phyloP scores from a whole-genome alignment of 92 coral and sea anemone species.

The Plumapathes pennacea region DNA sequence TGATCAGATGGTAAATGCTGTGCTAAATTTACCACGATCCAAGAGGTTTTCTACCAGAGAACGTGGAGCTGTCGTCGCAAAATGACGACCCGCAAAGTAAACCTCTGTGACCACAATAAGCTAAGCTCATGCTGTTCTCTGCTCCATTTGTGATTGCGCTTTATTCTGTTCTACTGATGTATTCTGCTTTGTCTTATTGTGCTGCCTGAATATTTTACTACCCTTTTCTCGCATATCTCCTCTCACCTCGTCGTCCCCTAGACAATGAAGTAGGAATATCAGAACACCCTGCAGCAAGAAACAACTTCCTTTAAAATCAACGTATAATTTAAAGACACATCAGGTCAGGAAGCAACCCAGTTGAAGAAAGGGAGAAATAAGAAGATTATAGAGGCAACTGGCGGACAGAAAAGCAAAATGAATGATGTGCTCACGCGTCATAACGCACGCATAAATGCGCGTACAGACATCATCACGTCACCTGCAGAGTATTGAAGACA shows the following conservation, averaged over 20 bases:
- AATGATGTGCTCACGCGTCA: not conserved
- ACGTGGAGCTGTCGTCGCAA: no score
- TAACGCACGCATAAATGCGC: not conserved
- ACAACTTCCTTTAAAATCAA: not conserved
- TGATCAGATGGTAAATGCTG: no score
- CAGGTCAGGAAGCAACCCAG: not conserved
- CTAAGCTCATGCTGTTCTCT: no score
- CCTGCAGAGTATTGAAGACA: conserved; percentile 73
- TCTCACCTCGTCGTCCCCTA: conserved; percentile 89
- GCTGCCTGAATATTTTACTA: not conserved
- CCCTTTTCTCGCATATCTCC: not conserved
- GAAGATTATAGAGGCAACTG: no score
- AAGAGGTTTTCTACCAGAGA: no score
- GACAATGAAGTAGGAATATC: conserved; percentile 86
- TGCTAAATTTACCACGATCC: no score
- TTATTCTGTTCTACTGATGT: no score
- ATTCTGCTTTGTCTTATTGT: no score
- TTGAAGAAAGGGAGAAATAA: not conserved
- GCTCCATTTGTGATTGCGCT: no score
- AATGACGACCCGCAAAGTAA: no score
- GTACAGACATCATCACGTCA: conserved; percentile 2
- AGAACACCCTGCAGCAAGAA: conserved; percentile 69
- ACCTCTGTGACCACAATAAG: no score
- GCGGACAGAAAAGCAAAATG: no score
- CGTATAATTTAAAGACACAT: not conserved